Evolutionary conservation across 2,888 invertebrate species (phyloP).

Genomic region (Deilephila porcellus): DNA sequence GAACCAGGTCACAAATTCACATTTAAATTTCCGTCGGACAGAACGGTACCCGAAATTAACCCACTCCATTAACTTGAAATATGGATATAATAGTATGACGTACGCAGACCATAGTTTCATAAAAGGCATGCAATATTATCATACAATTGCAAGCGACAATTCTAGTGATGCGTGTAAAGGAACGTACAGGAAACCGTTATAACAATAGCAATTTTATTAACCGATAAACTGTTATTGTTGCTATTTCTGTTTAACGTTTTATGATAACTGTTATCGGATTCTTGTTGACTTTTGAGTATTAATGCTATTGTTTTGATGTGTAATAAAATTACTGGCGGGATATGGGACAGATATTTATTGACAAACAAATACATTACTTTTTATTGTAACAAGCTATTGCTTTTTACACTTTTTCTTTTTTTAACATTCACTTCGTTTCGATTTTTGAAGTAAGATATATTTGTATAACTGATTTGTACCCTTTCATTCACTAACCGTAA

Average conservation of each 20-base stretch:
- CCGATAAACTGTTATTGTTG: conserved; percentile 9
- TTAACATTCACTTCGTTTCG: too few species aligned
- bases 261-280: conserved; percentile 14
- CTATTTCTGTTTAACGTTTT: conserved; percentile 21
- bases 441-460: too few species aligned
- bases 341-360: neutral
- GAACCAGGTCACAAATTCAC: neutral
- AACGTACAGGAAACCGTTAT: neutral
- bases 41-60: conserved; percentile 19
- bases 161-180: conserved; percentile 37
- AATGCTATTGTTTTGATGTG: neutral
- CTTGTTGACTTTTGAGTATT: neutral
- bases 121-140: conserved; percentile 75
- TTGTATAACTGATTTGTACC: too few species aligned
- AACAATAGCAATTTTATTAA: conserved; percentile 6
- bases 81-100: conserved; percentile 57
- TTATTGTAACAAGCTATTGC: too few species aligned
- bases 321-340: neutral
- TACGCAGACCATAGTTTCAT: conserved; percentile 68
- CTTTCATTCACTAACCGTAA: too few species aligned
- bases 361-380: neutral
- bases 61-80: neutral
- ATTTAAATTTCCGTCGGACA: conserved; percentile 9
- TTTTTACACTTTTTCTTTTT: too few species aligned
- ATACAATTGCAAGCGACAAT: conserved; percentile 75